Conservation (phyloP, 2,113 vertebrate genomes). For the Ceratotherium simum region DNA sequence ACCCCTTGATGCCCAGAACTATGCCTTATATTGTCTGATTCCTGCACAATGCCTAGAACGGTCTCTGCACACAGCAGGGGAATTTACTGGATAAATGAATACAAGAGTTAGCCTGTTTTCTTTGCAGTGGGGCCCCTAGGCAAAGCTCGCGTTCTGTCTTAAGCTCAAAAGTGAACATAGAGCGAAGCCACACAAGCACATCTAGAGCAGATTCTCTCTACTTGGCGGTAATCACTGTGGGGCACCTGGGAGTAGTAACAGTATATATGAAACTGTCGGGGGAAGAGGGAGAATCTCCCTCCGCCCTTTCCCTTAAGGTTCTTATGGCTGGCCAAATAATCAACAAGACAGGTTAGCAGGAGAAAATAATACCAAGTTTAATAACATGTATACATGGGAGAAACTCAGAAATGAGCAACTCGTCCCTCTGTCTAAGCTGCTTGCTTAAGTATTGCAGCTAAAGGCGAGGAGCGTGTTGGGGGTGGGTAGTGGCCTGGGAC, state of each 20-base stretch:
- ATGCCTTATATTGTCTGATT: background rate
- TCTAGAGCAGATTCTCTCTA: background rate
- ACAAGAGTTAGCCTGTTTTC: background rate
- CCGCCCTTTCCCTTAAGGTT: too few relatives aligned
- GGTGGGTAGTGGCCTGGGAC: too few relatives aligned
- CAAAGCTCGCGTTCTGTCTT: background rate
- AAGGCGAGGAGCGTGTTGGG: too few relatives aligned
- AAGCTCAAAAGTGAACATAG: background rate
- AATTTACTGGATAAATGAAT: background rate
- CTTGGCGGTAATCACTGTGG: background rate
- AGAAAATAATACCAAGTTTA: too few relatives aligned
- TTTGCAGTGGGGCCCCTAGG: background rate
- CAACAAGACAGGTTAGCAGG: too few relatives aligned
- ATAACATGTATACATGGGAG: too few relatives aligned
- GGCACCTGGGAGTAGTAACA: background rate
- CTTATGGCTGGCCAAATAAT: too few relatives aligned
- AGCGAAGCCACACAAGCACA: background rate
- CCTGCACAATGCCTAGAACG: background rate
- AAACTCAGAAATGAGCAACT: too few relatives aligned
- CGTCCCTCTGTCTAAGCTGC: too few relatives aligned
- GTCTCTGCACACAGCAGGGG: background rate
- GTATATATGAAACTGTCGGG: too few relatives aligned
- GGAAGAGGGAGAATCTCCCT: too few relatives aligned
- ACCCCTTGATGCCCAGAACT: background rate
- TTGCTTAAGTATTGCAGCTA: too few relatives aligned